These are phyloP conservation scores for Drosophila watanabei DNA, from an alignment of 1,140 invertebrate genomes.

Conservation along the genomic window DNA sequence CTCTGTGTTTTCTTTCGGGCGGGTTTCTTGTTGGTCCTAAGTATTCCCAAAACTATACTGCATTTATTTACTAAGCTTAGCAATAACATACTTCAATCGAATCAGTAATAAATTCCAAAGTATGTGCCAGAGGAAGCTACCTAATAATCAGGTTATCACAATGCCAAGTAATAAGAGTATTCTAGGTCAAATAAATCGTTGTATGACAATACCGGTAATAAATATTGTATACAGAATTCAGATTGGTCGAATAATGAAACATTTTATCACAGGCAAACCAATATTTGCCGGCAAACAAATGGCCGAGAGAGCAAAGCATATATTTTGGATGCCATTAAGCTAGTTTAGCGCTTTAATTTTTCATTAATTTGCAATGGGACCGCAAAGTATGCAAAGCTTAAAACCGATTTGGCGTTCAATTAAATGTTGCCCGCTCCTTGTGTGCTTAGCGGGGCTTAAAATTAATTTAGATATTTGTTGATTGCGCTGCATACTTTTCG, in stretches of 20 bases:
- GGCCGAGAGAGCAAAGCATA: slow-evolving; percentile 14
- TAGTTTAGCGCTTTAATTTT: slow-evolving; percentile 34
- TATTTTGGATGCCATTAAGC: slow-evolving; percentile 27
- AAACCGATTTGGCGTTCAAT: slow-evolving; percentile 24
- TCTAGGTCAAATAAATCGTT: slow-evolving; percentile 1
- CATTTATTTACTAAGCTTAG: neutral
- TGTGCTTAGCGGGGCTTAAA: slow-evolving; percentile 20
- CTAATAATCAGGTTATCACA: neutral
- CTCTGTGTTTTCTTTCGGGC: slow-evolving; percentile 6
- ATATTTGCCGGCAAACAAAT: slow-evolving; percentile 19
- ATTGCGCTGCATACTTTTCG: slow-evolving; percentile 46
- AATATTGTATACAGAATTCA: neutral
- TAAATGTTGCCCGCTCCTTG: slow-evolving; percentile 15
- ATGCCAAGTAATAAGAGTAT: neutral
- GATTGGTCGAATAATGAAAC: neutral
- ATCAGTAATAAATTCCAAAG: neutral
- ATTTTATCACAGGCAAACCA: neutral
- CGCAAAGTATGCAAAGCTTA: slow-evolving; percentile 41
- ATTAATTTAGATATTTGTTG: slow-evolving; percentile 43
- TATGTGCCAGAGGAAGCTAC: neutral
- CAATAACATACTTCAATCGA: too few relatives aligned
- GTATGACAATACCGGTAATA: neutral
- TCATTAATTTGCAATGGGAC: slow-evolving; percentile 32
- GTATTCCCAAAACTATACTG: neutral
- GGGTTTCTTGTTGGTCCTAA: neutral